Percentiles rank a stretch among this genome's conserved stretches.
Conservation (phyloP, 2,888 invertebrate genomes). For the Philereme transversata region DNA sequence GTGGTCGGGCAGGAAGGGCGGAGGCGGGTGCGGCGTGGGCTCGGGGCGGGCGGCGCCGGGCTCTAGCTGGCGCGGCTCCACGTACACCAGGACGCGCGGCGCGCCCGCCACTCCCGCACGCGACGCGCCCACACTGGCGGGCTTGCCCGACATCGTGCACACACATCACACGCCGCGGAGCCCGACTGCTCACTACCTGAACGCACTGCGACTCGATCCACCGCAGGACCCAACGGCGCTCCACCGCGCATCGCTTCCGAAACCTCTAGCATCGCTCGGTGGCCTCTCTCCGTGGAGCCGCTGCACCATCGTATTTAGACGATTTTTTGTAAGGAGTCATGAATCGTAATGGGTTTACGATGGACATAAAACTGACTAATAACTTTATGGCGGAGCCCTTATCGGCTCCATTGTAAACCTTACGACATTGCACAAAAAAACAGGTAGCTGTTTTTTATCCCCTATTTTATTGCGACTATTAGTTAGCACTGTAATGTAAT, state of each 20-base stretch:
- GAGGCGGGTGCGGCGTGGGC: constrained; percentile 53
- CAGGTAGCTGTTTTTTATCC: constrained; percentile 53
- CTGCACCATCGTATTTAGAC: constrained; percentile 71
- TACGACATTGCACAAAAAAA: constrained; percentile 61
- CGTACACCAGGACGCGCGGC: constrained; percentile 82
- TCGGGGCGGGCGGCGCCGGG: constrained; percentile 72
- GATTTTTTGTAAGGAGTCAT: constrained; percentile 65
- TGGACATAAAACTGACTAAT: constrained; percentile 59
- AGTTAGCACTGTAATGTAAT: constrained; percentile 57
- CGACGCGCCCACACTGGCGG: constrained; percentile 87
- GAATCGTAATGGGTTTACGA: constrained; percentile 73
- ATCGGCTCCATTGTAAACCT: constrained; percentile 77
- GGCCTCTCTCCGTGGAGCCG: constrained; percentile 58
- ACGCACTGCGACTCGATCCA: constrained; percentile 64
- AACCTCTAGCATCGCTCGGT: constrained; percentile 72
- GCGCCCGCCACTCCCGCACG: constrained; percentile 78
- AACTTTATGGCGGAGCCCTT: constrained; percentile 80
- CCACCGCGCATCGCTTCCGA: constrained; percentile 71
- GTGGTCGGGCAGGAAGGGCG: constrained; percentile 57
- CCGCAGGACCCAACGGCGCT: constrained; percentile 54
- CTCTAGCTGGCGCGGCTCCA: constrained; percentile 81
- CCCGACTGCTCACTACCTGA: constrained; percentile 75
- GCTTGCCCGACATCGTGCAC: constrained; percentile 91
- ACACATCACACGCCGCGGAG: constrained; percentile 87
- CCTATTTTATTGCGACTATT: constrained; percentile 49